Conservation (phyloP, 2,113 vertebrate genomes). For the Rhea pennata region DNA sequence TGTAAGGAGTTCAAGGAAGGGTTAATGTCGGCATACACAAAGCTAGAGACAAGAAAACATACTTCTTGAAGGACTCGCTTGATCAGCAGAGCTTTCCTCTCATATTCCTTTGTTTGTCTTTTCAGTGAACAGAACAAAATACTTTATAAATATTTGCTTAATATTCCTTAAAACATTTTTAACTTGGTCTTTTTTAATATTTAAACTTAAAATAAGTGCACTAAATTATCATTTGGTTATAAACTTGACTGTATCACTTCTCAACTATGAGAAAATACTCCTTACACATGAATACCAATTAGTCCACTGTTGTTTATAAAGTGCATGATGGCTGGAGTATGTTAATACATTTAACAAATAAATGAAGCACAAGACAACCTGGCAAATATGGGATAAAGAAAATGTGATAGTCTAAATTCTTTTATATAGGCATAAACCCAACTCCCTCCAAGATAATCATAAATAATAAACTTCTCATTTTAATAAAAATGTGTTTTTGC, state of each 20-base stretch:
- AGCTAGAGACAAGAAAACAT: background rate
- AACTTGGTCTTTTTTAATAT: background rate
- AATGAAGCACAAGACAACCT: conserved; percentile 29
- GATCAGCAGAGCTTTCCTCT: background rate
- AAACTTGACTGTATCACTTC: background rate
- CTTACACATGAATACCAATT: conserved; percentile 27
- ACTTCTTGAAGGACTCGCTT: conserved; percentile 7
- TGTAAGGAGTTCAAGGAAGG: background rate
- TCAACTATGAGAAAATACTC: background rate
- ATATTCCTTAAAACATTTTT: background rate
- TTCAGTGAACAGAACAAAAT: background rate
- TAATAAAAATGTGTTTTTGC: conserved; percentile 49
- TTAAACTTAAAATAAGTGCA: background rate
- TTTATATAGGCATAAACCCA: conserved; percentile 27
- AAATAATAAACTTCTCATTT: conserved; percentile 63
- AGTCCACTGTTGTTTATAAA: conserved; percentile 37
- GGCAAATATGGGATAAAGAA: conserved; percentile 46
- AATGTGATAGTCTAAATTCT: conserved; percentile 33
- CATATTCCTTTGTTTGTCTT: background rate
- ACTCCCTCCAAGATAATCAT: conserved; percentile 23
- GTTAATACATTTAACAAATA: conserved; percentile 54
- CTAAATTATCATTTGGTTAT: background rate
- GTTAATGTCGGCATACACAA: background rate
- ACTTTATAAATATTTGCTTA: background rate
- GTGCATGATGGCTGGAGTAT: conserved; percentile 18